Evolutionary conservation across 2,888 invertebrate species (phyloP).

Genomic region (Ochropleura plecta): DNA sequence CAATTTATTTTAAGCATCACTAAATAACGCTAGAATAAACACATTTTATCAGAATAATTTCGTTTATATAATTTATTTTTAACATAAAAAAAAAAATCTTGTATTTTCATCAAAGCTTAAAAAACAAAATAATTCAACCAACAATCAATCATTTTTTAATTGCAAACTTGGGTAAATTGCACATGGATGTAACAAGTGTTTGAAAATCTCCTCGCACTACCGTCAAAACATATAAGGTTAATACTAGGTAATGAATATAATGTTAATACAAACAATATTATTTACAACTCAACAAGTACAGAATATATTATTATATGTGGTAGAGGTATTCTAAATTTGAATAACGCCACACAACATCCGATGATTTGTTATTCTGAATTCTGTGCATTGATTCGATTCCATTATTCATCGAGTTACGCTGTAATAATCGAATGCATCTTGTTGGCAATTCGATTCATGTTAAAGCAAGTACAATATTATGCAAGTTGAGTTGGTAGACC

Average conservation of each 20-base stretch:
- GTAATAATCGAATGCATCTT: conserved; percentile 54
- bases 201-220: no score
- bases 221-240: no score
- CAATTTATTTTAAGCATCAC: not conserved
- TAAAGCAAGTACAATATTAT: conserved; percentile 29
- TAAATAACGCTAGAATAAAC: not conserved
- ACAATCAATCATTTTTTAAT: conserved; percentile 15
- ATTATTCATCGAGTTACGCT: conserved; percentile 41
- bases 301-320: no score
- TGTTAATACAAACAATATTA: no score
- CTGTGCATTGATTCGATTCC: conserved; percentile 36
- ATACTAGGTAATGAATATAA: no score
- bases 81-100: no score
- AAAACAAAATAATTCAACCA: conserved; percentile 11
- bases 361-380: conserved; percentile 49
- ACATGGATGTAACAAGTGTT: no score
- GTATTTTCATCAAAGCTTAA: not conserved
- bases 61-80: no score
- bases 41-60: not conserved
- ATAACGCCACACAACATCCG: conserved; percentile 30
- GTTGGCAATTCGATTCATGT: conserved; percentile 49
- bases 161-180: no score
- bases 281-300: no score
- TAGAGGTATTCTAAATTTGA: conserved; percentile 35
- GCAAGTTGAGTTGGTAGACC: conserved; percentile 29